Conservation (phyloP, 2,797 vertebrate species). For the Antennarius maculatus region DNA sequence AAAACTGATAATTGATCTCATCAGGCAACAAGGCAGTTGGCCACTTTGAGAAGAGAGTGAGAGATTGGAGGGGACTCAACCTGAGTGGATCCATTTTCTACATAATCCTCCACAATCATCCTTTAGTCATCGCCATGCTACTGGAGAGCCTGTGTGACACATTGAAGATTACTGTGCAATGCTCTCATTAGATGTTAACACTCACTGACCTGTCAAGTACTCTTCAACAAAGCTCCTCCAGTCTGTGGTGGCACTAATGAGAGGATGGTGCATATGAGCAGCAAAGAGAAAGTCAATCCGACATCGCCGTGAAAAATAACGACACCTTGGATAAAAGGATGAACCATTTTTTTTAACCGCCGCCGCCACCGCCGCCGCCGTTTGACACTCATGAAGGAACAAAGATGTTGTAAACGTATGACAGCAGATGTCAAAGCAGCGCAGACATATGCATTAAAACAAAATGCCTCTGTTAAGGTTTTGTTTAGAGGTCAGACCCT, state of each 20-base stretch:
- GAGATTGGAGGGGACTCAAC: slow-evolving; percentile 74
- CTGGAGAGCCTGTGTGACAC: slow-evolving; percentile 60
- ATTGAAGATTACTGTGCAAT: slow-evolving; percentile 71
- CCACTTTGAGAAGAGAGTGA: slow-evolving; percentile 47
- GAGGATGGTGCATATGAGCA: slow-evolving; percentile 43
- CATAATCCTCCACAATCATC: slow-evolving; percentile 81
- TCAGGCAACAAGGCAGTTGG: slow-evolving; percentile 50
- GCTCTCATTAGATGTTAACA: slow-evolving; percentile 75
- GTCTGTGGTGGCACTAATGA: slow-evolving; percentile 59
- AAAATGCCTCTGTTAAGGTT: neutral
- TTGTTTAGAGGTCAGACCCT: neutral
- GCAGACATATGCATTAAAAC: neutral
- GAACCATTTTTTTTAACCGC: slow-evolving; percentile 50
- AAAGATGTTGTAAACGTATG: slow-evolving; percentile 21
- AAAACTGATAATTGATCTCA: slow-evolving; percentile 82
- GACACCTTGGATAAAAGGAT: slow-evolving; percentile 28
- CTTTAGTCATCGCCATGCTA: slow-evolving; percentile 52
- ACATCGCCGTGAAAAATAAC: slow-evolving; percentile 24
- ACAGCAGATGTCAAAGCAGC: slow-evolving; percentile 15
- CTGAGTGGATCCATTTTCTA: slow-evolving; percentile 80
- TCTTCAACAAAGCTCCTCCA: slow-evolving; percentile 68
- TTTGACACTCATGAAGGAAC: slow-evolving; percentile 36
- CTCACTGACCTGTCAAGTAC: slow-evolving; percentile 71
- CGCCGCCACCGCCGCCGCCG: slow-evolving; percentile 4
- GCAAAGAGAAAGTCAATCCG: slow-evolving; percentile 56